phyloP scores from a whole-genome alignment of 2,113 vertebrate species.

The Spilogale gracilis region DNA sequence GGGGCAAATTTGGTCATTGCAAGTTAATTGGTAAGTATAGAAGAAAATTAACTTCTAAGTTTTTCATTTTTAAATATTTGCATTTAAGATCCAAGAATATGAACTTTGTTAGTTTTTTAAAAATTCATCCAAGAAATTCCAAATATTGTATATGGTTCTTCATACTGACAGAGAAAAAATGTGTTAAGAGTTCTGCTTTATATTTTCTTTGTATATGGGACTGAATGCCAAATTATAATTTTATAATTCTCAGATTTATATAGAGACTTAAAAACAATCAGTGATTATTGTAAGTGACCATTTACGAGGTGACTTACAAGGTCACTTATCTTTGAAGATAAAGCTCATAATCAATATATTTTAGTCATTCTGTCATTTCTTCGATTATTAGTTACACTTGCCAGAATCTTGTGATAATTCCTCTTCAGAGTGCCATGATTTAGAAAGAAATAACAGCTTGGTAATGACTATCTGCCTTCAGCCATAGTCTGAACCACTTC shows the following conservation, averaged over 20 bases:
- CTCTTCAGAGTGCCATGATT: conserved; percentile 6
- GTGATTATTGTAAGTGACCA: neutral
- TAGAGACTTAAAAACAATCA: neutral
- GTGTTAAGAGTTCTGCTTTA: neutral
- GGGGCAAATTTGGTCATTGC: conserved; percentile 1
- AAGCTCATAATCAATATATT: conserved; percentile 3
- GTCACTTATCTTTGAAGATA: conserved; percentile 45
- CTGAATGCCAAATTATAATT: neutral
- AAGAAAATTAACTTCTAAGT: conserved; percentile 58
- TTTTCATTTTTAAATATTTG: conserved; percentile 39
- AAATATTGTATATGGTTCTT: neutral
- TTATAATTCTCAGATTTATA: neutral
- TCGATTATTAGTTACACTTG: conserved; percentile 35
- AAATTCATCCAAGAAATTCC: neutral
- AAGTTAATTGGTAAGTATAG: conserved; percentile 68
- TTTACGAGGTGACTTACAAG: conserved; percentile 38
- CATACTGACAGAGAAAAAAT: neutral
- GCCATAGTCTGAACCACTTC: neutral
- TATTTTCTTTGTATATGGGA: neutral
- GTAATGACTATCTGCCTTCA: neutral
- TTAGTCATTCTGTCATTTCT: conserved; percentile 40
- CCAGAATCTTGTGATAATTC: conserved; percentile 39
- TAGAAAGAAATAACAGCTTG: conserved; percentile 25
- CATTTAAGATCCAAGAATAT: conserved; percentile 26
- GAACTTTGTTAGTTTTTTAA: neutral